These are phyloP conservation scores for Characodon lateralis DNA, from an alignment of 2,797 vertebrate genomes.

Conservation along the genomic window DNA sequence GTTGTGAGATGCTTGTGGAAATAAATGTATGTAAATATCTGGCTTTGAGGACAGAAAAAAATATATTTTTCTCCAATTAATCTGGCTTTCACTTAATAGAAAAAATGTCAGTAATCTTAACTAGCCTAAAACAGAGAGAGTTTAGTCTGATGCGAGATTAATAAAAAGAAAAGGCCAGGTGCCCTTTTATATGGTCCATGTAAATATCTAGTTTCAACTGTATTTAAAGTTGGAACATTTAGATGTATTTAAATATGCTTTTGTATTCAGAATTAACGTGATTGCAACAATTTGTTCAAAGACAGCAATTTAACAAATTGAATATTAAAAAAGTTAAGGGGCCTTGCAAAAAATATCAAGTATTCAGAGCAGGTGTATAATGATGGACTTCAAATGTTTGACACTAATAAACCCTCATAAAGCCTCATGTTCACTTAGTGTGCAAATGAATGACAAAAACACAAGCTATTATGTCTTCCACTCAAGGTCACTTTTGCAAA, in stretches of 20 bases:
- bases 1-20: not conserved
- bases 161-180: not conserved
- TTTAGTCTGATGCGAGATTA: not conserved
- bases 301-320: not conserved
- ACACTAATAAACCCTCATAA: slow-evolving; percentile 58
- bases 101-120: not conserved
- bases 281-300: not conserved
- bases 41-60: not conserved
- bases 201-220: not conserved
- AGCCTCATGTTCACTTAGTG: slow-evolving; percentile 60
- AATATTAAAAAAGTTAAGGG: not conserved
- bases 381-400: slow-evolving; percentile 60
- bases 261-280: not conserved
- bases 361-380: slow-evolving; percentile 67
- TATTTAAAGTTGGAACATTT: not conserved
- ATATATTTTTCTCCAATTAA: not conserved
- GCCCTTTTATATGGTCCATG: not conserved
- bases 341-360: not conserved
- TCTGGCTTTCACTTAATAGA: not conserved
- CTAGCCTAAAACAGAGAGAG: not conserved
- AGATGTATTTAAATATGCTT: not conserved
- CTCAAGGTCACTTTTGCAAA: slow-evolving; percentile 24
- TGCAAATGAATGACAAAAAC: slow-evolving; percentile 37
- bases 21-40: not conserved
- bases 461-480: slow-evolving; percentile 15